Base-by-base conservation (phyloP, 2,888 invertebrate genomes). In the Lasioglossum lativentre region DNA sequence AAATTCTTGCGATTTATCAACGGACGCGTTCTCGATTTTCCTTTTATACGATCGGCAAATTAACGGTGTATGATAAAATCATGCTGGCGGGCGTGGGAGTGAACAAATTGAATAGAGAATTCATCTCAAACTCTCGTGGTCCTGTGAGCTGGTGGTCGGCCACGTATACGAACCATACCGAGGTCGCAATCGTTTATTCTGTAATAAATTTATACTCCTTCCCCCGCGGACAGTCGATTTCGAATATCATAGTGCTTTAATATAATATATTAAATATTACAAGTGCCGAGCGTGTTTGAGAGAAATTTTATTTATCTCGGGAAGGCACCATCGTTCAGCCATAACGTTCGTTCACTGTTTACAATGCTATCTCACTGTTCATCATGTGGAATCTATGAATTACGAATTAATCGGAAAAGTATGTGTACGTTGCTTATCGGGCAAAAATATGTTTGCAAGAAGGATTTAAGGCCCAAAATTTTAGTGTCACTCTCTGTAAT, bases 1-100 rank as follows among this genome's bases (percentile, higher is more conserved):
- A 30, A 70, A 75, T 85, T 52, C 19, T 74, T 12, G 10, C 12
- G 47, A 83, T 89, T 89, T 75, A 30, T 90, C 59, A 88, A 83
- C 75, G 76, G 78, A 77, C 79, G 23, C 63, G 45, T 8, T 23
- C n/a, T 10, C 10, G n/a, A 73, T 80, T 73, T 73, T 47, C 10
- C 0, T 16, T 27, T 8, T 19, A 56, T 27, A 59, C 14, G 10
- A 68, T 84, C 38, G 14, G 16, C 2, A 3, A 30, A 42, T 66
- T 1, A 38, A 14, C 27, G 19, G 12, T 38, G 4, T 52, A 4
- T 30, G 19, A 71, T 27, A 73, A 72, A 77, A 47, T 68, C 5
- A 34, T 8, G 0, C 0, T 47, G 14, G 23, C 56, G 1, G 23
- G 3, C 0, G 38, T 42, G 72, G 16, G 34, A 47, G 66, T 5